These are phyloP conservation scores for Mus pahari DNA, from an alignment of 2,113 vertebrate species.

Conservation along the genomic window DNA sequence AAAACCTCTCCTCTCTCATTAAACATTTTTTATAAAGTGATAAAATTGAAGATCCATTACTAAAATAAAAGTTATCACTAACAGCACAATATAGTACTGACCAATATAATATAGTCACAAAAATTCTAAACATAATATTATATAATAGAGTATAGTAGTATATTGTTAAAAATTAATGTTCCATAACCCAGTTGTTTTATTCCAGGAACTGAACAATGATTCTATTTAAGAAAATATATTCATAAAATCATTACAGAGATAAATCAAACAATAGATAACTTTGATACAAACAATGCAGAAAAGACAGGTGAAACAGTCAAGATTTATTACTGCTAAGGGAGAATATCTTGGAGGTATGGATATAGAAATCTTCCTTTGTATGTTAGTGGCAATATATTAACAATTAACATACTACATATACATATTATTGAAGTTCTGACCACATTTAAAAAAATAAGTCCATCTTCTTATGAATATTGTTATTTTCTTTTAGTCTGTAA, in stretches of 20 bases:
- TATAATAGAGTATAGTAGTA: not conserved
- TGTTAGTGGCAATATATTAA: not conserved
- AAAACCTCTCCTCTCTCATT: no score
- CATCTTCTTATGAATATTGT: not conserved
- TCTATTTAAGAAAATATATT: slow-evolving; percentile 26
- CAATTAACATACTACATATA: not conserved
- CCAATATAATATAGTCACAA: not conserved
- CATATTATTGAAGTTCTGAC: slow-evolving; percentile 6
- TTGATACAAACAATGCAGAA: not conserved
- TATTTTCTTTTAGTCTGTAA: not conserved
- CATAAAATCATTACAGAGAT: not conserved
- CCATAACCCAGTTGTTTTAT: slow-evolving; percentile 14
- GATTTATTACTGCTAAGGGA: not conserved
- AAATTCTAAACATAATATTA: slow-evolving; percentile 63
- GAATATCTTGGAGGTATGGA: not conserved
- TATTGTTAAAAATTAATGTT: slow-evolving; percentile 36
- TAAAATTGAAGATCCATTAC: slow-evolving; percentile 1
- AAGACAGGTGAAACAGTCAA: not conserved
- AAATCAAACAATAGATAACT: not conserved
- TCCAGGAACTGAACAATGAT: slow-evolving; percentile 17
- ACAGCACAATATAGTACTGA: not conserved
- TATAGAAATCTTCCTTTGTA: not conserved
- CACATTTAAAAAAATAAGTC: not conserved
- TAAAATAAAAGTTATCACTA: not conserved
- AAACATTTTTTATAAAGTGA: not conserved